Conservation (phyloP, 2,888 invertebrate genomes). For the Ectropis crepuscularia region DNA sequence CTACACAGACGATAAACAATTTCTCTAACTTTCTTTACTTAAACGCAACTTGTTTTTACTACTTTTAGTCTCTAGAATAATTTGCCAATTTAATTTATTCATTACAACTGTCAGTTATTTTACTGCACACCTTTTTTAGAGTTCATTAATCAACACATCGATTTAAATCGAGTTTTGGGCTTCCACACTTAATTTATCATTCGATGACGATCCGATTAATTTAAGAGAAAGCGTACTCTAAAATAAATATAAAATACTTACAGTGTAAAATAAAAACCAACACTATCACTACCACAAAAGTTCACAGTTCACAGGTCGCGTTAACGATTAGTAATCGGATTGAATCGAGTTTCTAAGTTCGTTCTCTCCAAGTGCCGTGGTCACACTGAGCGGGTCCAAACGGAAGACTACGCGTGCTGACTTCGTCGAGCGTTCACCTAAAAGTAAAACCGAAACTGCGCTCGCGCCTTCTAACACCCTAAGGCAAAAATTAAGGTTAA, state of each 20-base stretch:
- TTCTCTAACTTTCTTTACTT: constrained; percentile 42
- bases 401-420: constrained; percentile 71
- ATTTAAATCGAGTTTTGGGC: constrained; percentile 22
- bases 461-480: constrained; percentile 67
- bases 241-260: constrained; percentile 51
- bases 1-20: constrained; percentile 27
- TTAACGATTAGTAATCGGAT: constrained; percentile 57
- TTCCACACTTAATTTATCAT: constrained; percentile 14
- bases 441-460: constrained; percentile 69
- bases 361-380: constrained; percentile 77
- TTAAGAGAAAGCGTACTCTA: constrained; percentile 5
- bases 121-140: constrained; percentile 16
- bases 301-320: constrained; percentile 74
- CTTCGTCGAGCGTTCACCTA: constrained; percentile 73
- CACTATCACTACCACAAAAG: constrained; percentile 72
- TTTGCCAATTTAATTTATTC: constrained; percentile 12
- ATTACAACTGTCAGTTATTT: constrained; percentile 12
- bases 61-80: constrained; percentile 15
- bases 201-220: constrained; percentile 1
- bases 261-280: constrained; percentile 50
- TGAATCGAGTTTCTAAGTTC: constrained; percentile 74
- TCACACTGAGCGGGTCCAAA: constrained; percentile 72
- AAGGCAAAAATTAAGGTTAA: constrained; percentile 75
- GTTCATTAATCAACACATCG: constrained; percentile 13
- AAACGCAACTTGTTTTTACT: constrained; percentile 30